These are phyloP conservation scores for Hofmannophila pseudospretella DNA, from an alignment of 2,888 invertebrate species.

Conservation along the genomic window DNA sequence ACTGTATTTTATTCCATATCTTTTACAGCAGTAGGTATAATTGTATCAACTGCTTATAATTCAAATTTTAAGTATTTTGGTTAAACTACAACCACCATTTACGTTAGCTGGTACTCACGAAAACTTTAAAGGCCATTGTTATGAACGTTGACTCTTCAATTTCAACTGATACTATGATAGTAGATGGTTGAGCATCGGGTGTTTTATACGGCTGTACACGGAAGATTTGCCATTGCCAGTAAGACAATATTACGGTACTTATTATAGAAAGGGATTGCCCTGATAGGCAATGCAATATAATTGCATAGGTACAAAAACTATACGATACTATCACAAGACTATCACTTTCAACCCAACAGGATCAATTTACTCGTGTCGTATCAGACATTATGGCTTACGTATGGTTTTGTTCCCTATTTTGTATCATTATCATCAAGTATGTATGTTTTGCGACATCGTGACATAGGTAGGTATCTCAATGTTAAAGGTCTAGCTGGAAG, in stretches of 20 bases:
- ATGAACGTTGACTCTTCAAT: slow-evolving; percentile 22
- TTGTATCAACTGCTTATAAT: too few relatives aligned
- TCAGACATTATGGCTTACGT: too few relatives aligned
- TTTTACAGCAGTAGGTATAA: too few relatives aligned
- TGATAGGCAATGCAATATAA: slow-evolving; percentile 24
- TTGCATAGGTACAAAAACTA: slow-evolving; percentile 26
- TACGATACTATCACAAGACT: slow-evolving; percentile 24
- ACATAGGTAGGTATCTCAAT: too few relatives aligned
- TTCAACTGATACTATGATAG: slow-evolving; percentile 36
- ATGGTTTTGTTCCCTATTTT: too few relatives aligned
- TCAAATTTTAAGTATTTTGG: too few relatives aligned
- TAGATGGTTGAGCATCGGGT: slow-evolving; percentile 20
- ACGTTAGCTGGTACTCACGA: too few relatives aligned
- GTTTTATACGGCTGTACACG: slow-evolving; percentile 61
- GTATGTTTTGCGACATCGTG: too few relatives aligned
- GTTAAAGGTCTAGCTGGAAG: too few relatives aligned
- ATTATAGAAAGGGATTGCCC: slow-evolving; percentile 54
- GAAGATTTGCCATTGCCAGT: slow-evolving; percentile 35
- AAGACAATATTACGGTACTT: slow-evolving; percentile 13
- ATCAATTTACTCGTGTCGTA: slow-evolving; percentile 7
- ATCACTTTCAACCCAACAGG: slow-evolving; percentile 23
- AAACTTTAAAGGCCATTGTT: slow-evolving; percentile 42
- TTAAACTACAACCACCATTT: too few relatives aligned
- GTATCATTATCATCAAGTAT: too few relatives aligned
- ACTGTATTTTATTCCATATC: too few relatives aligned